Evolutionary conservation across 2,888 invertebrate genomes (phyloP).

Genomic region (Drosophila ustulata): DNA sequence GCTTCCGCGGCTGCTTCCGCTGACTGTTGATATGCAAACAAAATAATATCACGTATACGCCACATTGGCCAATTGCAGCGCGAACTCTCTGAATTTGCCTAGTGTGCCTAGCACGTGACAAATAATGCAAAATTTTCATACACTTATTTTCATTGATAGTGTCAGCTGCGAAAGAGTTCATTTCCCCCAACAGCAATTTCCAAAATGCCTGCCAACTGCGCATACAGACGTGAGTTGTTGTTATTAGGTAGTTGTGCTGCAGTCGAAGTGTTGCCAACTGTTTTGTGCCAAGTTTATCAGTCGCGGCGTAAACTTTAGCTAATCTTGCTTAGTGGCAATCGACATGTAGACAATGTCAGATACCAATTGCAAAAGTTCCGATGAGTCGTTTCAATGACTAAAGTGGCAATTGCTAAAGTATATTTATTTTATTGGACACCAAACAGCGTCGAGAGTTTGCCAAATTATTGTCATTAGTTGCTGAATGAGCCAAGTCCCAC

Average conservation of each 20-base stretch:
- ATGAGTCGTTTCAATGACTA: conserved; percentile 70
- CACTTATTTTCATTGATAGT: conserved; percentile 42
- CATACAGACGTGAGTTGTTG: conserved; percentile 27
- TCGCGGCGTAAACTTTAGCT: conserved; percentile 18
- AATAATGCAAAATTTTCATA: conserved; percentile 61
- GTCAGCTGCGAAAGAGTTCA: conserved; percentile 55
- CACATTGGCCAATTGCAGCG: conserved; percentile 33
- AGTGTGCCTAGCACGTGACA: conserved; percentile 64
- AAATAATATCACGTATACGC: conserved; percentile 74
- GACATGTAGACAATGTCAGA: conserved; percentile 46
- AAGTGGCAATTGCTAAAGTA: conserved; percentile 70
- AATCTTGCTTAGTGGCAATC: conserved; percentile 23
- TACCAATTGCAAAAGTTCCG: conserved; percentile 52
- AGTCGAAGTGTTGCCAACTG: background rate
- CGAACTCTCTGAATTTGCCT: conserved; percentile 53
- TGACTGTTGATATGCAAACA: conserved; percentile 55
- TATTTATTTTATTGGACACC: conserved; percentile 75
- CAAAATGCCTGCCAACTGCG: conserved; percentile 16
- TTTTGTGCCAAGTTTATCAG: conserved; percentile 16
- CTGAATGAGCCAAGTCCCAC: conserved; percentile 41
- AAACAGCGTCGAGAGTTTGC: conserved; percentile 66
- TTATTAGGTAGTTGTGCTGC: background rate
- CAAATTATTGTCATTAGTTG: conserved; percentile 79
- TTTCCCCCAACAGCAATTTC: conserved; percentile 34
- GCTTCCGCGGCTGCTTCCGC: conserved; percentile 42